phyloP scores from a whole-genome alignment of 2,888 invertebrate species.

The Syrphus vitripennis region DNA sequence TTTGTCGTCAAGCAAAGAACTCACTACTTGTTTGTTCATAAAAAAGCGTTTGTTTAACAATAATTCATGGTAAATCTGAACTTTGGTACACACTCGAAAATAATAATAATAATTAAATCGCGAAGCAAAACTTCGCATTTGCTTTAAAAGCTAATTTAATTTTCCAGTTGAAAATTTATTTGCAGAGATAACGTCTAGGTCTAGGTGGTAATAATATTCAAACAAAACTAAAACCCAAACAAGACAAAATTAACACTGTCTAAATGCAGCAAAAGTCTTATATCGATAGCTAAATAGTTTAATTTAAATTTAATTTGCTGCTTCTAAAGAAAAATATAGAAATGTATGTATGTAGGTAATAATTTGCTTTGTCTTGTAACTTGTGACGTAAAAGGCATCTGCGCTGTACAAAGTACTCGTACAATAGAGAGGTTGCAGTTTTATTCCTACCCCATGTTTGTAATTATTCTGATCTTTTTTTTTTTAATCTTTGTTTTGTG shows the following conservation, averaged over 20 bases:
- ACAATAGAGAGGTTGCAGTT: not conserved
- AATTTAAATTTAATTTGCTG: not conserved
- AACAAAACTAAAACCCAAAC: not conserved
- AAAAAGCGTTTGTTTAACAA: constrained; percentile 9
- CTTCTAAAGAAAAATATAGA: not conserved
- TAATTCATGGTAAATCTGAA: constrained; percentile 22
- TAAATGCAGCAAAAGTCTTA: not conserved
- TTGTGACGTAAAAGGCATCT: constrained; percentile 19
- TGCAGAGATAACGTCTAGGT: not conserved
- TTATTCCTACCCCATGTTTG: not conserved
- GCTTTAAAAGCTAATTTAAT: not conserved
- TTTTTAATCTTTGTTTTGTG: not conserved
- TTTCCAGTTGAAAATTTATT: not conserved
- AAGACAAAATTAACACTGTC: not conserved
- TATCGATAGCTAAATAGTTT: not conserved
- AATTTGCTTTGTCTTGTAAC: constrained; percentile 1
- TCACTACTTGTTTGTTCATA: constrained; percentile 11
- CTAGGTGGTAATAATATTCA: not conserved
- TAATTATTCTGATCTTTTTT: not conserved
- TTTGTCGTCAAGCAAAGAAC: constrained; percentile 23
- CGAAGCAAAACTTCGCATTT: constrained; percentile 39
- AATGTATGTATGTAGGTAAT: not conserved
- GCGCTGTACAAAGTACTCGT: not conserved
- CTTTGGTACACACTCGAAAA: constrained; percentile 37
- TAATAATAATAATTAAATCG: constrained; percentile 24